Evolutionary conservation across 2,113 vertebrate genomes (phyloP).

Genomic region (Nothoprocta perdicaria): DNA sequence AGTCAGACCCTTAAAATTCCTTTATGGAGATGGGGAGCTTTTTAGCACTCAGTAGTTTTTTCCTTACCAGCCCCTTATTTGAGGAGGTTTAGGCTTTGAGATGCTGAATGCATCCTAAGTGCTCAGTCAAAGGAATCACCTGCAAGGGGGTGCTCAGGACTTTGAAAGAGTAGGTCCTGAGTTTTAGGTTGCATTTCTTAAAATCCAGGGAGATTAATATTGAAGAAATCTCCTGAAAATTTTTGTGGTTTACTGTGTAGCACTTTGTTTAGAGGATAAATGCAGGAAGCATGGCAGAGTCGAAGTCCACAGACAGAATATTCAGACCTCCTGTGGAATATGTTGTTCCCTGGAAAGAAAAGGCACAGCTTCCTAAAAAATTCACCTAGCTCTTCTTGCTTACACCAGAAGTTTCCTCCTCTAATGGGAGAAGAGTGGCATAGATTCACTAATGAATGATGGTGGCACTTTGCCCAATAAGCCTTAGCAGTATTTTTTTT

Average conservation of each 20-base stretch:
- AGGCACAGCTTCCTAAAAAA: conserved; percentile 1
- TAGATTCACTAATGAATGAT: background rate
- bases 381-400: background rate
- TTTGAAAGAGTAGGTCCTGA: background rate
- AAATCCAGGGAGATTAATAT: too few relatives aligned
- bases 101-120: background rate
- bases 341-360: background rate
- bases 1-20: background rate
- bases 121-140: background rate
- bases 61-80: background rate
- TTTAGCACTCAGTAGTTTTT: background rate
- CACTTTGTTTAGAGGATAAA: background rate
- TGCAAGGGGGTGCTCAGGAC: background rate
- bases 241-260: background rate
- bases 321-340: rapidly evolving
- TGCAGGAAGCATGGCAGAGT: background rate
- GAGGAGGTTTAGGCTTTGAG: background rate
- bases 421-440: background rate
- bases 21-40: background rate
- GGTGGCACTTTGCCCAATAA: background rate
- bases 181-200: too few relatives aligned
- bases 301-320: background rate
- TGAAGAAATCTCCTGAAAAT: too few relatives aligned
- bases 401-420: background rate
- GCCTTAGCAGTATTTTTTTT: background rate